These are phyloP conservation scores for Lycopodina hypogea DNA, from an alignment of 37 sponge, comb jelly and placozoan species.

Conservation along the genomic window DNA sequence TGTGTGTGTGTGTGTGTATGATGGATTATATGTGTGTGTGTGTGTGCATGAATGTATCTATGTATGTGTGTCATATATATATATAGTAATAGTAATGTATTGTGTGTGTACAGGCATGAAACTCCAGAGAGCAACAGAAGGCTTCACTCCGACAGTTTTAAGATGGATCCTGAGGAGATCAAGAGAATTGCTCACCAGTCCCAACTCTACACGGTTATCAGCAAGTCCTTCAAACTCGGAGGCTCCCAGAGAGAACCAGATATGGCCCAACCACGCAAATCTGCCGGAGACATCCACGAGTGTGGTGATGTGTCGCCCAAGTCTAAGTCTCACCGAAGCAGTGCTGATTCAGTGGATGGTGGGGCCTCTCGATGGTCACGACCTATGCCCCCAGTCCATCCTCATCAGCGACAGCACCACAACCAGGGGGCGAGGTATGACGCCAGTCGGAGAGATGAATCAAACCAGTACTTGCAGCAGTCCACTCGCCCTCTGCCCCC, in stretches of 20 bases:
- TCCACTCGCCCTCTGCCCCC: no score
- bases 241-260: background rate
- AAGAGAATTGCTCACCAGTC: conserved; percentile 23
- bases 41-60: no score
- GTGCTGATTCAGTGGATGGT: background rate
- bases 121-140: background rate
- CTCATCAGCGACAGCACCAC: no score
- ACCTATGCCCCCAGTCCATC: background rate
- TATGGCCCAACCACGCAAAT: background rate
- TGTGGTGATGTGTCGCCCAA: background rate
- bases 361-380: background rate
- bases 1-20: no score
- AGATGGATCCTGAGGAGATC: conserved; percentile 55
- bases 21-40: no score
- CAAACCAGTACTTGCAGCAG: no score
- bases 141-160: conserved; percentile 27
- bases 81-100: no score
- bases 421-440: no score
- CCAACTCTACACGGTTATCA: conserved; percentile 46
- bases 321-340: no score
- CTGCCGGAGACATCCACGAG: background rate
- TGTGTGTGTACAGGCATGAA: conserved; percentile 2
- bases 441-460: no score
- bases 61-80: no score
- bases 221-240: conserved; percentile 15